Base-by-base conservation (phyloP, 2,888 invertebrate species). In the Xanthia togata region DNA sequence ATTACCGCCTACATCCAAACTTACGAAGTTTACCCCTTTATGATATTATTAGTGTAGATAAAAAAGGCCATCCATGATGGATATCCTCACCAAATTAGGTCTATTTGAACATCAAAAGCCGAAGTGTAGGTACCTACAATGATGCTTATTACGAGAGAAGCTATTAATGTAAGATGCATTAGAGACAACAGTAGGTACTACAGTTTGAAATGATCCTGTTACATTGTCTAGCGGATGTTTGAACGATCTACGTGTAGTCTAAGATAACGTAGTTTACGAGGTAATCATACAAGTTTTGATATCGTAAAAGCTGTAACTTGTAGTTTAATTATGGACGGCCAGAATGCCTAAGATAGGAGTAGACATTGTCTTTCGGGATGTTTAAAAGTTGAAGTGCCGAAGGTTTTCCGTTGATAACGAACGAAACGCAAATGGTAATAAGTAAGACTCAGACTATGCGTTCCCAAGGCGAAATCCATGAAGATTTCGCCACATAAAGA, bases 281-380 rank as follows among this genome's bases (percentile, higher is more conserved):
- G 70, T 64, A 62, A 81, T 81, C 81, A 63, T 73, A 72, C 31
- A 74, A 60, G 74, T 84, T 81, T 70, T 67, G 53, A 50, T 75
- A 72, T 81, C 76, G 64, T 76, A 70, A 80, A 84, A 63, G 23
- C 20, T 67, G 55, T 47, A 35, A 70, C 35, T 55, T 55, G 20
- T 71, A 55, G 38, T 71, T 47, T n/a, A 47, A 63, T 68, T 82
- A 8, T 55, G 17, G 20, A 63, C 12, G 14, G 4, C 2, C 20
- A 31, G 4, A 47, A 62, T 69, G 23, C 23, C 23, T 5, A 31
- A 47, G 67, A 23, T 23, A 9, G 6, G 14, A 26, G n/a, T n/a
- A 4, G 26, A 57, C 2, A 26, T 50, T 50, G 9, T n/a, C n/a
- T n/a, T 26, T n/a, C 14, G 50, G 9, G 23, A 5, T 26, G 14